Percentiles rank a stretch among this genome's conserved stretches.
These are phyloP conservation scores for Chrysogorgia sp. DNA, from an alignment of 92 coral and sea anemone genomes.

Conservation along the genomic window DNA sequence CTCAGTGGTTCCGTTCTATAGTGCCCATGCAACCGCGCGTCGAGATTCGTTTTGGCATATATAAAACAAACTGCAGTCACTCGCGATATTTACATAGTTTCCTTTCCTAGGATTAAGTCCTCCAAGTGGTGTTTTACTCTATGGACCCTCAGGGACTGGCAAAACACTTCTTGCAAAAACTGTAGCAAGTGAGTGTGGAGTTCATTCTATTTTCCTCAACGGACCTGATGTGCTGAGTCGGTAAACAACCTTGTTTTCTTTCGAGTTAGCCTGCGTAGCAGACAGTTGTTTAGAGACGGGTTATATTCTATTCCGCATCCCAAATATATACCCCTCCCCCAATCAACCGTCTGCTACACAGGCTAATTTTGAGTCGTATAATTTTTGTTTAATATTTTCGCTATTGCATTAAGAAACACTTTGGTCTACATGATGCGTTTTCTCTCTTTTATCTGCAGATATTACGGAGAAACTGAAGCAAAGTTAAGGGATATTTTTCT, in stretches of 20 bases:
- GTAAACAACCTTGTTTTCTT: slow-evolving; percentile 40
- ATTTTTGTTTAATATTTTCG: too few relatives aligned
- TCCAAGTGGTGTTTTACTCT: slow-evolving; percentile 83
- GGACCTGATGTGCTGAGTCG: slow-evolving; percentile 98
- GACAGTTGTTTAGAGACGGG: too few relatives aligned
- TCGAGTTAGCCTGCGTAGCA: too few relatives aligned
- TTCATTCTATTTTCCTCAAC: slow-evolving; percentile 77
- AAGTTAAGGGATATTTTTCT: slow-evolving; percentile 88
- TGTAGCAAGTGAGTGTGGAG: slow-evolving; percentile 83
- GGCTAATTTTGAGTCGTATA: neutral
- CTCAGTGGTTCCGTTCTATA: too few relatives aligned
- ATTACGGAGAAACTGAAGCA: slow-evolving; percentile 97
- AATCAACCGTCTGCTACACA: neutral
- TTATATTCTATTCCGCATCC: too few relatives aligned
- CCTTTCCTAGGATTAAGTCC: slow-evolving; percentile 75
- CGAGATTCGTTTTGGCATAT: too few relatives aligned
- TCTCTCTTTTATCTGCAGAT: slow-evolving; percentile 52
- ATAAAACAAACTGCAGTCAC: too few relatives aligned
- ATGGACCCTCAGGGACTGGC: slow-evolving; percentile 98
- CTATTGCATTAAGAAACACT: neutral
- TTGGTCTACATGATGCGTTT: neutral
- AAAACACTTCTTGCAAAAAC: slow-evolving; percentile 95
- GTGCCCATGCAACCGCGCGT: too few relatives aligned
- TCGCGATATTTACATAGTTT: neutral
- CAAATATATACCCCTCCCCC: too few relatives aligned